Base-by-base conservation (phyloP, 1,140 invertebrate species). In the Drosophila bifasciata region DNA sequence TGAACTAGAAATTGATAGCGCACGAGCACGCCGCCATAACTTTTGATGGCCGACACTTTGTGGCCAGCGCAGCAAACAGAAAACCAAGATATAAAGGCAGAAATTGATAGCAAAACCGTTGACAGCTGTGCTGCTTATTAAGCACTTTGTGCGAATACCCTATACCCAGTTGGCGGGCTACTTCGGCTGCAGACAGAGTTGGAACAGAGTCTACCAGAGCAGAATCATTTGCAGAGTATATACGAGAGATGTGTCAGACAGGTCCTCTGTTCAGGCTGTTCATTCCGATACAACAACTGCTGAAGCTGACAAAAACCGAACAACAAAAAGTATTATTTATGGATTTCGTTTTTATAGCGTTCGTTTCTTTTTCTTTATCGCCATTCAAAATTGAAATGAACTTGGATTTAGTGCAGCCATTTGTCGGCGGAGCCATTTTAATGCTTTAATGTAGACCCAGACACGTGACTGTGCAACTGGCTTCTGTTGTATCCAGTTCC, bases 1-100 rank as follows among this genome's bases (percentile, higher is more conserved):
- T 79, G 76, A 66, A 72, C 80, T 84, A 84, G 81, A 80, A 84
- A 84, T 85, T 85, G 80, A 84, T 84, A 79, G 76, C 80, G 76
- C 59, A 48, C 41, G 53, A 53, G 57, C 55, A 32, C 36, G 43
- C 36, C 50, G 39, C 62, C 56, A 86, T 86, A 86, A 88, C 74
- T 75, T 86, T 86, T 86, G 77, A 86, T 86, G 74, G 51, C 58
- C 61, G 55, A 64, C 50, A 36, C 68, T 74, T 68, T 67, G 50
- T 52, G 76, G 56, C 13, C 36, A 39, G 8, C 25, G 40, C 40
- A 43, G 16, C 28, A 40, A 69, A 40, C 45, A 50, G 25, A 63
- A 57, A 46, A 46, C 23, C 36, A 60, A 48, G 59, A 50, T 23
- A 11, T 39, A 46, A 63, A 46, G 23, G 1, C 16, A 41, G 56